Base-by-base conservation (phyloP, 2,113 vertebrate genomes). In the Piaya cayana region DNA sequence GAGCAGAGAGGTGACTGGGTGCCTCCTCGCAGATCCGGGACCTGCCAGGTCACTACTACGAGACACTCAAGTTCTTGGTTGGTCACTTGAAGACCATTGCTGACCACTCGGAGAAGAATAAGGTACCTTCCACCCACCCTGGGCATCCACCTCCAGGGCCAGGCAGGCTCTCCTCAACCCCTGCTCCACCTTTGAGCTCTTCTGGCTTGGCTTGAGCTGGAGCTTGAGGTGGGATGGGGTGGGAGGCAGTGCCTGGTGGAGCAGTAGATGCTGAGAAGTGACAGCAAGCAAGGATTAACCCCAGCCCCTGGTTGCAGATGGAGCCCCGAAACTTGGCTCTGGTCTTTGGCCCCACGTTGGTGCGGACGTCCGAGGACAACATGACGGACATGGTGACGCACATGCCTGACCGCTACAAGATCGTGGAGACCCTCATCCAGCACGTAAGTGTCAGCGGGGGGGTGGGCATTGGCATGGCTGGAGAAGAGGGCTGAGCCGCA, bases 331-430 rank as follows among this genome's bases (percentile, higher is more conserved):
- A 99, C 96, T 96, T 99, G 97, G 99, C 99, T 3, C 97, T 99
- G 95, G 99, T 99, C 67, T 99, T 99, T 1, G 99, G 99, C 29
- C 99, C 99, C 11, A 99, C 99, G 0, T 95, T 99, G 92, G 99
- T 99, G 55, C 97, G 99, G 39, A 99, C 99, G 0, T 99, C 99
- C 0, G 99, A 99, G 97, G 99, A 99, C 98, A 99, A 99, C 98
- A 99, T 99, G 99, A 99, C 99, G 1, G 99, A 99, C 97, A 99
- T 99, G 99, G 99, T 99, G 95, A 99, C 99, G 0, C 99, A 99
- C 97, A 99, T 99, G 99, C 99, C 99, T 0, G 99, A 99, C 97
- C 99, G 99, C 90, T 99, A 99, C 97, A 99, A 99, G 94, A 99
- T 99, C 7, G 98, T 99, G 29, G 99, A 99, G 97, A 99, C 99